These are phyloP conservation scores for Theristicus caerulescens DNA, from an alignment of 2,113 vertebrate species.

Conservation along the genomic window DNA sequence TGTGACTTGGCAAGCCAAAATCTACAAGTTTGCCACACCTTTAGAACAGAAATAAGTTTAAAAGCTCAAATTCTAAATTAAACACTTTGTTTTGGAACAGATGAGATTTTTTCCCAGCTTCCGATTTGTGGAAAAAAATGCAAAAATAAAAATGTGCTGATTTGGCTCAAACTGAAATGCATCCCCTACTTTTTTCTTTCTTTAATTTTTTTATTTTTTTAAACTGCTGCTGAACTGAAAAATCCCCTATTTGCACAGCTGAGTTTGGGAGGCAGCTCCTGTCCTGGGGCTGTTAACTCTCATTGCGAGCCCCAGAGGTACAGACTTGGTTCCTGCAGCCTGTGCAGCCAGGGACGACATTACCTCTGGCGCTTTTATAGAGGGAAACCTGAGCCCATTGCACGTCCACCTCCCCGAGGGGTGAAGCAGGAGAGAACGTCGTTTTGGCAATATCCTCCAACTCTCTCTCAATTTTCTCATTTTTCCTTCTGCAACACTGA, in stretches of 20 bases:
- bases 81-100: background rate
- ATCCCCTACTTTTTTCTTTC: background rate
- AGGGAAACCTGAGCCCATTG: background rate
- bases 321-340: background rate
- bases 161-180: background rate
- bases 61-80: background rate
- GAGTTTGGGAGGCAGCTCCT: background rate
- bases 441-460: background rate
- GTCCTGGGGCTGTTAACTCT: background rate
- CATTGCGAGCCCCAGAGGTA: background rate
- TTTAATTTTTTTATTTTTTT: background rate
- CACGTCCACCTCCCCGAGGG: accelerated
- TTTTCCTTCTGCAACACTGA: background rate
- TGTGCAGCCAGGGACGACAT: accelerated
- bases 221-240: background rate
- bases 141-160: background rate
- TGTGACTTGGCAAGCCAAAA: background rate
- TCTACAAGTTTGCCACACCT: background rate
- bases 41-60: background rate
- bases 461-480: background rate
- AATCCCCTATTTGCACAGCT: background rate
- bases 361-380: background rate
- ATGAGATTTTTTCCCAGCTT: background rate
- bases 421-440: background rate
- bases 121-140: background rate